Conservation (phyloP, 2,113 vertebrate species). For the Archilochus colubris region DNA sequence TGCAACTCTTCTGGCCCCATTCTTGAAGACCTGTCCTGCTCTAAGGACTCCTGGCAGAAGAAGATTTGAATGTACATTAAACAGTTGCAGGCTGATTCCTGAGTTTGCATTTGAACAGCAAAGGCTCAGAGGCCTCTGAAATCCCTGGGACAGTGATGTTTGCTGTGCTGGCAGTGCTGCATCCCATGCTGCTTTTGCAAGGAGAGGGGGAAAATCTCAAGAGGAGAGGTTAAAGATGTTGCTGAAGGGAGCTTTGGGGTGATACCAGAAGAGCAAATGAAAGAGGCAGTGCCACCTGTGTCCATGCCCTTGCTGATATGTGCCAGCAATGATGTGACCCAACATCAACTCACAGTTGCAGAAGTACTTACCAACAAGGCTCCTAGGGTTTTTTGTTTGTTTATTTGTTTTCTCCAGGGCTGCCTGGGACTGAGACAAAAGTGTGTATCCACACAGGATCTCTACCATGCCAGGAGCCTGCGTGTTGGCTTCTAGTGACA, state of each 20-base stretch:
- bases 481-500: background rate
- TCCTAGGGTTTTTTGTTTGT: background rate
- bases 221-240: background rate
- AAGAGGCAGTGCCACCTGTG: background rate
- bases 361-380: background rate
- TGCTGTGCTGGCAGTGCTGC: background rate
- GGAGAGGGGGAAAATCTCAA: background rate
- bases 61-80: background rate
- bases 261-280: background rate
- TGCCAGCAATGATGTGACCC: background rate
- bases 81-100: background rate
- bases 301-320: background rate
- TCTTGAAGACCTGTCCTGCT: background rate
- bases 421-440: background rate
- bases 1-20: background rate
- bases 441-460: accelerated
- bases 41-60: background rate
- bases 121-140: background rate
- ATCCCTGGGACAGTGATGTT: background rate
- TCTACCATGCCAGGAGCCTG: background rate
- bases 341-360: background rate
- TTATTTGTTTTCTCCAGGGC: no score
- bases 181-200: background rate
- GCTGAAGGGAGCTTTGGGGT: background rate
- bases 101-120: background rate